Conservation (phyloP, 1,140 invertebrate species). For the Dufourea novaeangliae region DNA sequence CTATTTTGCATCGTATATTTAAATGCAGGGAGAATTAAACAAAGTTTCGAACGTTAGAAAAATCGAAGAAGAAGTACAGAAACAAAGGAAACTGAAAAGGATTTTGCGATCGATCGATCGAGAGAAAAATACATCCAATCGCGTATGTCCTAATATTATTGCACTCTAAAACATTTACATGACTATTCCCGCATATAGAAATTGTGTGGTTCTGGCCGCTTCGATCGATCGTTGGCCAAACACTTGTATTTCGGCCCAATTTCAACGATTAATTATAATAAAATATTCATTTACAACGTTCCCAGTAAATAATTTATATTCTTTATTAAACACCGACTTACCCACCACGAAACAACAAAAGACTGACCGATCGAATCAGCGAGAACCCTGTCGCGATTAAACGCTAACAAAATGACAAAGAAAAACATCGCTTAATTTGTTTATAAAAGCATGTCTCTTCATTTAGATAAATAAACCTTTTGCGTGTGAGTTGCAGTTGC, state of each 20-base stretch:
- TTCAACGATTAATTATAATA: background rate
- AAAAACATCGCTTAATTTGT: slow-evolving; percentile 32
- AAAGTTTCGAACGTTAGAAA: slow-evolving; percentile 32
- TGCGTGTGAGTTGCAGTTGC: slow-evolving; percentile 32
- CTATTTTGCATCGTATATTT: slow-evolving; percentile 39
- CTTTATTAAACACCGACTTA: background rate
- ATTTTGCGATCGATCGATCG: slow-evolving; percentile 12
- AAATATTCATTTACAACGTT: slow-evolving; percentile 18
- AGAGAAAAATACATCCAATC: slow-evolving; percentile 28
- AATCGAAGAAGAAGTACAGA: slow-evolving; percentile 8
- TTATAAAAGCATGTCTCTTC: slow-evolving; percentile 28
- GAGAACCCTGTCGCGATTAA: slow-evolving; percentile 20
- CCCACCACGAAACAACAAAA: background rate
- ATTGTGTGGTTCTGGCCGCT: slow-evolving; percentile 4
- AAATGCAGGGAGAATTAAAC: slow-evolving; percentile 56
- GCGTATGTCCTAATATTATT: slow-evolving; percentile 52
- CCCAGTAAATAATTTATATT: background rate
- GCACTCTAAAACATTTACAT: slow-evolving; percentile 49
- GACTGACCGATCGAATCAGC: slow-evolving; percentile 11
- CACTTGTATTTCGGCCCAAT: background rate
- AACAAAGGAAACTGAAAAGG: slow-evolving; percentile 33
- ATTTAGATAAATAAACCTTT: slow-evolving; percentile 23
- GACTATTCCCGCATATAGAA: slow-evolving; percentile 14
- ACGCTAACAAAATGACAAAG: background rate
- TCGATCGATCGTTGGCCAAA: background rate